phyloP scores from a whole-genome alignment of 1,140 invertebrate genomes.

The Caenorhabditis elegans region DNA sequence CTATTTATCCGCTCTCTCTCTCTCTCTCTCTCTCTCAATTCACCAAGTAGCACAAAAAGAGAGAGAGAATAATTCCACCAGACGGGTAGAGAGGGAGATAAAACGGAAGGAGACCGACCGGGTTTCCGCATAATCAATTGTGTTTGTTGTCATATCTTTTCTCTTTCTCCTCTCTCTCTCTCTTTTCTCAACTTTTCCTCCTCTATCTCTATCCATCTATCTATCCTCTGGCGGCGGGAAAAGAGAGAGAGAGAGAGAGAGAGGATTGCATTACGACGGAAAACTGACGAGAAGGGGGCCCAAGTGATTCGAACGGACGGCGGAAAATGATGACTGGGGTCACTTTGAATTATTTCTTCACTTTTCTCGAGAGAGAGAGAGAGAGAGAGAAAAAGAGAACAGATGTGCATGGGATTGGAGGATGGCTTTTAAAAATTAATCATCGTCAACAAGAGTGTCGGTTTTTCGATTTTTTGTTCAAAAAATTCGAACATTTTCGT shows the following conservation, averaged over 20 bases:
- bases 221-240: neutral
- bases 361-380: neutral
- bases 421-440: neutral
- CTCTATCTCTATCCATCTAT: neutral
- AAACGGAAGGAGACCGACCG: conserved; percentile 21
- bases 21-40: neutral
- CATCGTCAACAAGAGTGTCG: neutral
- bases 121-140: conserved; percentile 28
- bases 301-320: neutral
- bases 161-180: neutral
- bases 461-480: neutral
- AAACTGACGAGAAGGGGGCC: neutral
- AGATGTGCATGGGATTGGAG: neutral
- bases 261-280: neutral
- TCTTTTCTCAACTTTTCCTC: neutral
- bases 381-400: neutral
- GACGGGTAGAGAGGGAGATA: neutral
- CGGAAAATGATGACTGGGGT: neutral
- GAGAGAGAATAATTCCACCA: too few species aligned
- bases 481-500: neutral
- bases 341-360: neutral
- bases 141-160: conserved; percentile 26
- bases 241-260: too few species aligned
- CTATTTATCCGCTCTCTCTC: neutral
- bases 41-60: too few species aligned